These are phyloP conservation scores for Drosophila sordidula DNA, from an alignment of 2,888 invertebrate species.

Conservation along the genomic window DNA sequence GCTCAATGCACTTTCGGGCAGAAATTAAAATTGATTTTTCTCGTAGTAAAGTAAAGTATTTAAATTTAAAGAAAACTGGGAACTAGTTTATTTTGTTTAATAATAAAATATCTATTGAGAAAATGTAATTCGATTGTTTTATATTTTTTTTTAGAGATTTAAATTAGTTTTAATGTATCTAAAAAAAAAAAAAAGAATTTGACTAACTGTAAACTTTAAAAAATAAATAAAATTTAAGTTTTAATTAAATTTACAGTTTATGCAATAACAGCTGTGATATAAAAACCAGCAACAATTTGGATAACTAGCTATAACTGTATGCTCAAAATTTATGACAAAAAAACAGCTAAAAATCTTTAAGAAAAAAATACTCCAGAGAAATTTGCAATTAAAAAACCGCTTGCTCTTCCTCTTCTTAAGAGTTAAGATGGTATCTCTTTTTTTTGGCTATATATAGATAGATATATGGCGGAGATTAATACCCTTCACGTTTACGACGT, in stretches of 20 bases:
- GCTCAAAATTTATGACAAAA: conserved; percentile 15
- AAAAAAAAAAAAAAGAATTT: no score
- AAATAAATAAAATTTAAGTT: neutral
- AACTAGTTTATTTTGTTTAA: no score
- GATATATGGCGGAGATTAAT: conserved; percentile 13
- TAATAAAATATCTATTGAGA: no score
- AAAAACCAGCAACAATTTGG: conserved; percentile 11
- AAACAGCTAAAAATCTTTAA: neutral
- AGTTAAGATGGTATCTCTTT: conserved; percentile 17
- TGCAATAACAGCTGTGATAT: neutral
- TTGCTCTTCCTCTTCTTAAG: conserved; percentile 5
- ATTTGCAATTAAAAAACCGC: conserved; percentile 41
- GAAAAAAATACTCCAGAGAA: conserved; percentile 19
- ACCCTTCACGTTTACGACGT: neutral
- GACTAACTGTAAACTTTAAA: no score
- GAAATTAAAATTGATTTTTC: neutral
- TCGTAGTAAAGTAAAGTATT: neutral
- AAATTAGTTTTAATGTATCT: neutral
- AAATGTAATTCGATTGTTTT: no score
- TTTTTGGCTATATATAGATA: conserved; percentile 3
- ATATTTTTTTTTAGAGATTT: neutral
- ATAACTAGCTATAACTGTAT: conserved; percentile 19
- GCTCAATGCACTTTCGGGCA: neutral
- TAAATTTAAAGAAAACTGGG: neutral
- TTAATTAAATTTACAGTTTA: conserved; percentile 11